These are phyloP conservation scores for Tetheella fluctuosa DNA, from an alignment of 2,888 invertebrate genomes.

Conservation along the genomic window DNA sequence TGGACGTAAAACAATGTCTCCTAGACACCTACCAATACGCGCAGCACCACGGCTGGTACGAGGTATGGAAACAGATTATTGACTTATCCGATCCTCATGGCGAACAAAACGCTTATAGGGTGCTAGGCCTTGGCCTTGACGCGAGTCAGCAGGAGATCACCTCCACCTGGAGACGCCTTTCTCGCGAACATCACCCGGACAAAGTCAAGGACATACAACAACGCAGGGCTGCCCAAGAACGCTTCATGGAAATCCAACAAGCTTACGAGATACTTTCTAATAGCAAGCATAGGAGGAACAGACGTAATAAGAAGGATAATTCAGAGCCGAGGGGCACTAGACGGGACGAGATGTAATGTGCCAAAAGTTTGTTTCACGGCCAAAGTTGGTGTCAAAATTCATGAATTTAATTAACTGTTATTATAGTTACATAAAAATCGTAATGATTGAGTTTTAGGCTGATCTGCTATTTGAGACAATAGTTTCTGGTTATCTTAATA, in stretches of 20 bases:
- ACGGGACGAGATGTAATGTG: slow-evolving; percentile 36
- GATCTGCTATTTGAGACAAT: not conserved
- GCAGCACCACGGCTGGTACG: slow-evolving; percentile 93
- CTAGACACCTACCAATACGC: slow-evolving; percentile 90
- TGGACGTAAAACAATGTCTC: slow-evolving; percentile 90
- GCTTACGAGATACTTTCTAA: slow-evolving; percentile 95
- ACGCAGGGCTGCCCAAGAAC: slow-evolving; percentile 90
- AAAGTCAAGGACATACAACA: slow-evolving; percentile 90
- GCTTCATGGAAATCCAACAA: slow-evolving; percentile 96
- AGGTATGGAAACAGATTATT: slow-evolving; percentile 93
- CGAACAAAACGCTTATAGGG: slow-evolving; percentile 94
- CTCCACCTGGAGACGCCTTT: slow-evolving; percentile 90
- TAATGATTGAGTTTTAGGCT: not conserved
- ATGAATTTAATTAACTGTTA: not conserved
- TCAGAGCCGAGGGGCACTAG: slow-evolving; percentile 57
- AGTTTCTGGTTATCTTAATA: too few relatives aligned
- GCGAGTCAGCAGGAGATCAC: slow-evolving; percentile 95
- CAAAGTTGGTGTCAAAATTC: not conserved
- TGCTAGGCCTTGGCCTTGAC: slow-evolving; percentile 90
- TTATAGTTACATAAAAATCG: not conserved
- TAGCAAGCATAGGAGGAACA: slow-evolving; percentile 89
- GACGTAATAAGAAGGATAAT: slow-evolving; percentile 88
- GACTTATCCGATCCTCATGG: slow-evolving; percentile 95
- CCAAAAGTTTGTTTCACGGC: not conserved
- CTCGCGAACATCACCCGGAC: slow-evolving; percentile 95